Evolutionary conservation across 2,113 vertebrate species (phyloP).

Genomic region (Dascyllus trimaculatus): DNA sequence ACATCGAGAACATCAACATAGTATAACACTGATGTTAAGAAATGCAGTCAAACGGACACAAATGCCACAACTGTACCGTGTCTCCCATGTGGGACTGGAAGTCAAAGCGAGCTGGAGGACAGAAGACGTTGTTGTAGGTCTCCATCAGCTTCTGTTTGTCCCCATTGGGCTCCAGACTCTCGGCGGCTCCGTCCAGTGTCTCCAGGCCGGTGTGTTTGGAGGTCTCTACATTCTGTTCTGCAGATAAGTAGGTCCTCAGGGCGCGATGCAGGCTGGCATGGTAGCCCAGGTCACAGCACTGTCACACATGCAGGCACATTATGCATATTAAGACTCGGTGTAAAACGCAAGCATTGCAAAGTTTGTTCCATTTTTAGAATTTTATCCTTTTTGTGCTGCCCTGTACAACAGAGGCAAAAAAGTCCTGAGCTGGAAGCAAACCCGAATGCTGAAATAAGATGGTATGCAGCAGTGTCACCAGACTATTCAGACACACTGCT

Average conservation of each 20-base stretch:
- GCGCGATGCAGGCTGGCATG: conserved; percentile 96
- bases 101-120: conserved; percentile 96
- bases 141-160: conserved; percentile 99
- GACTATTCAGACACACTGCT: not conserved
- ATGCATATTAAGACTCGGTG: not conserved
- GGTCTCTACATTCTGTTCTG: conserved; percentile 95
- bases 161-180: conserved; percentile 94
- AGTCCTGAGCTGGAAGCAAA: not conserved
- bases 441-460: not conserved
- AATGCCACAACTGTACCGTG: conserved; percentile 81
- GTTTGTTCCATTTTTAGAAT: not conserved
- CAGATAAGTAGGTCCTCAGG: conserved; percentile 95
- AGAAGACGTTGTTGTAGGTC: conserved; percentile 98
- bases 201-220: conserved; percentile 96
- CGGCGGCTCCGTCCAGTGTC: conserved; percentile 92
- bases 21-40: not conserved
- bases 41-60: not conserved
- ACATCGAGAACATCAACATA: not conserved
- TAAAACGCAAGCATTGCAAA: not conserved
- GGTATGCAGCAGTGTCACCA: too few relatives aligned
- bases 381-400: not conserved
- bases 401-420: not conserved
- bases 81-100: conserved; percentile 99
- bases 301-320: conserved; percentile 42
- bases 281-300: conserved; percentile 99